These are phyloP conservation scores for Daubentonia madagascariensis DNA, from an alignment of 2,113 vertebrate species.

Conservation along the genomic window DNA sequence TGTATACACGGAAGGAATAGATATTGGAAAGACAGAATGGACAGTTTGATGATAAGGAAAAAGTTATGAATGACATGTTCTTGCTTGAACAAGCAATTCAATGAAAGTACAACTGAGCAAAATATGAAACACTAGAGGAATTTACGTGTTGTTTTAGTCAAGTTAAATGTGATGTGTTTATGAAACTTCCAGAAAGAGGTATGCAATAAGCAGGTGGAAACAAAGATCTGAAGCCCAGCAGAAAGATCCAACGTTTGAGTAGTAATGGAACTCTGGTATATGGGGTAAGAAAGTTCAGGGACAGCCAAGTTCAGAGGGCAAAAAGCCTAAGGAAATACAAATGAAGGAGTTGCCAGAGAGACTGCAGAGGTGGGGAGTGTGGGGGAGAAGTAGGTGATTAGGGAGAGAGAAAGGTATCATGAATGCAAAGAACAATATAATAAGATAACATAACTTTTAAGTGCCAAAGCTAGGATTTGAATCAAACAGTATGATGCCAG, in stretches of 20 bases:
- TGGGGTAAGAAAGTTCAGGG: neutral
- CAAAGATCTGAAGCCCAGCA: neutral
- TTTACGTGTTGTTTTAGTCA: neutral
- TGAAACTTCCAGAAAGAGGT: neutral
- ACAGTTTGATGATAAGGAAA: neutral
- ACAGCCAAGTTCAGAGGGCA: neutral
- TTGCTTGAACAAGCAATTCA: neutral
- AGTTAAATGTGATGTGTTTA: neutral
- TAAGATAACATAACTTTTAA: neutral
- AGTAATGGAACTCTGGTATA: neutral
- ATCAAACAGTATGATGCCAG: neutral
- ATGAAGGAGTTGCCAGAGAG: neutral
- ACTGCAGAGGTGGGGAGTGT: neutral
- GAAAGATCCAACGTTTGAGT: neutral
- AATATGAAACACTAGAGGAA: neutral
- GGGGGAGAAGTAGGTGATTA: neutral
- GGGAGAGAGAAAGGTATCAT: neutral
- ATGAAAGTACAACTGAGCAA: neutral
- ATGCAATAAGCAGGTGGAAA: neutral
- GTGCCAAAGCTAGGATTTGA: neutral
- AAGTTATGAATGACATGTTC: neutral
- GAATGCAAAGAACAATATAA: neutral
- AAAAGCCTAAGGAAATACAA: neutral
- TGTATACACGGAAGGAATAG: neutral
- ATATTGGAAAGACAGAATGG: neutral